A percentile compares a stretch with the other conserved stretches of the same genome.
Conservation (phyloP, 2,888 invertebrate genomes). For the Acutogordius australiensis region DNA sequence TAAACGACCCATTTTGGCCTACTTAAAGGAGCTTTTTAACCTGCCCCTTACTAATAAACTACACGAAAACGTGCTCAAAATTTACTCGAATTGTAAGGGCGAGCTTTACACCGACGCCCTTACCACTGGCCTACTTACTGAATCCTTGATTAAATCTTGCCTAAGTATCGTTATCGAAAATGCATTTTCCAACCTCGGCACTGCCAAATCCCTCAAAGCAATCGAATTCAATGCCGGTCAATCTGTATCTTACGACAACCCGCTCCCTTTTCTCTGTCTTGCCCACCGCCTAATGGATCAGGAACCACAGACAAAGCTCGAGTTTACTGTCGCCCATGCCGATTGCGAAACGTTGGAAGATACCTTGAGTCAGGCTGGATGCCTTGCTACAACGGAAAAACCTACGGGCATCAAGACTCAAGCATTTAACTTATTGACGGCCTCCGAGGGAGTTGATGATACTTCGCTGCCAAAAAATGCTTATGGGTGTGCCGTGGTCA, state of each 20-base stretch:
- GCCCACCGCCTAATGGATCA: not conserved
- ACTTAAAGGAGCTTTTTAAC: slow-evolving; percentile 1
- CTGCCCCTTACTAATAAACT: not conserved
- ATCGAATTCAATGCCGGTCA: slow-evolving; percentile 32
- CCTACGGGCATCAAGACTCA: not conserved
- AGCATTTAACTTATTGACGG: not conserved
- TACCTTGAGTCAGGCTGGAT: not conserved
- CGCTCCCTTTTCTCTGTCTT: not conserved
- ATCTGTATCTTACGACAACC: no score
- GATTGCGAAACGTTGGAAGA: not conserved
- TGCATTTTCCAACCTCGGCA: slow-evolving; percentile 25
- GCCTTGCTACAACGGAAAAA: no score
- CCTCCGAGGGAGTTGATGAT: not conserved
- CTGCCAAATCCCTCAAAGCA: slow-evolving; percentile 39
- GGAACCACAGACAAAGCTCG: not conserved
- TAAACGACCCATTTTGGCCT: not conserved
- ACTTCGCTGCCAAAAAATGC: not conserved
- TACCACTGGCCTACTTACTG: not conserved
- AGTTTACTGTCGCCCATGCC: not conserved
- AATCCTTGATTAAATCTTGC: slow-evolving; percentile 20
- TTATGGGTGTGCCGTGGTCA: not conserved
- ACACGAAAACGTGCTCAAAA: not conserved
- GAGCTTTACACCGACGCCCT: not conserved
- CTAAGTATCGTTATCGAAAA: slow-evolving; percentile 52
- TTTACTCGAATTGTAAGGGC: not conserved